Base-by-base conservation (phyloP, 2,797 vertebrate genomes). In the Sibirionetta formosa region DNA sequence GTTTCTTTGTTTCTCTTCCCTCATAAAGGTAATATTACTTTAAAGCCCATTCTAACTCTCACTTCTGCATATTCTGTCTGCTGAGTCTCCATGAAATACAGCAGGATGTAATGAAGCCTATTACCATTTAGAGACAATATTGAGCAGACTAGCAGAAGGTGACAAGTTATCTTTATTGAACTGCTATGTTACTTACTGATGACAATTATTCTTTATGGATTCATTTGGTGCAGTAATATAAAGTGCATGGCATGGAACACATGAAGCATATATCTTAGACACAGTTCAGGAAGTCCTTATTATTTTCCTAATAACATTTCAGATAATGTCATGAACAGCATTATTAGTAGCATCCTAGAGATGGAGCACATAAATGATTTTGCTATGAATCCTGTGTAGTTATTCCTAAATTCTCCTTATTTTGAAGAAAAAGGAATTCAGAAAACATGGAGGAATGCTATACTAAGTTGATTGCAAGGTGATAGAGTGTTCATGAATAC, bases 291-390 rank as follows among this genome's bases (percentile, higher is more conserved):
- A 95, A 94, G 91, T 85, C 94, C 60, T 92, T 88, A 92, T 94
- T 95, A 94, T 95, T 97, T 95, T 93, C 89, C 75, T 97, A 97
- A 96, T 93, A 96, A 94, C 82, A 94, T 95, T 96, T 96, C 84
- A 94, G 90, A 91, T 93, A 96, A 96, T 70, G 60, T 88, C 82
- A 95, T 90, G 89, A 97, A 83, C 76, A 79, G 76, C 71, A 88
- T 90, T 89, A 90, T 82, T 96, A 97, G 86, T 33, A 82, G 29
- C 61, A 89, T 64, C 93, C 92, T 75, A 14, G 71, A 63, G 75
- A 96, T 31, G 78, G 94, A 89, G 54, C 27, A 53, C 82, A 82
- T 63, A 88, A 94, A 96, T 84, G 4, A 91, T 84, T 97, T 94
- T 64, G 14, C 65, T 90, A 36, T 87, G 64, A 96, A 91, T 89